phyloP scores from a whole-genome alignment of 1,140 invertebrate genomes.

The Luehdorfia chinensis region DNA sequence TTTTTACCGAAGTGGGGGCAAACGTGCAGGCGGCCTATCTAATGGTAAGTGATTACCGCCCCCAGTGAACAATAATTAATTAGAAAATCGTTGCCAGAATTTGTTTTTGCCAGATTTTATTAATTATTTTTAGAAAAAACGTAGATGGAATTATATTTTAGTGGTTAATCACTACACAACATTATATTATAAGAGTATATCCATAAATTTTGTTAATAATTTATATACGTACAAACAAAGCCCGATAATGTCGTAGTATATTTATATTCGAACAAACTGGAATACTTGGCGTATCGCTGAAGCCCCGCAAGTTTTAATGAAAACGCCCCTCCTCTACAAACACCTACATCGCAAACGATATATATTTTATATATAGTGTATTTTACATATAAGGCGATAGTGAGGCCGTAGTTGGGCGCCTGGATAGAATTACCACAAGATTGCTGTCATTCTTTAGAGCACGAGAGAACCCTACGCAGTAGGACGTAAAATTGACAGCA shows the following conservation, averaged over 20 bases:
- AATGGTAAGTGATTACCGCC: too few species aligned
- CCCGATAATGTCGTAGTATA: constrained; percentile 4
- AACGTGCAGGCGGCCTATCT: too few species aligned
- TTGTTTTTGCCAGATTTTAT: too few species aligned
- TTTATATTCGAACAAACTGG: constrained; percentile 15
- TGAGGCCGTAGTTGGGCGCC: constrained; percentile 16
- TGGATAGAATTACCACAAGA: constrained; percentile 49
- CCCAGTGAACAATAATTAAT: too few species aligned
- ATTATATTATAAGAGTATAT: too few species aligned
- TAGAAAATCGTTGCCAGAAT: too few species aligned
- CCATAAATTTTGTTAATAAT: too few species aligned
- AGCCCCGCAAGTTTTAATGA: constrained; percentile 58
- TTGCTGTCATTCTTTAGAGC: constrained; percentile 43
- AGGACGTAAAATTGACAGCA: constrained; percentile 15
- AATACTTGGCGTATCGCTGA: constrained; percentile 27
- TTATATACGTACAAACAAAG: too few species aligned
- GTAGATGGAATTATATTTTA: too few species aligned
- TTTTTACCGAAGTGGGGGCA: too few species aligned
- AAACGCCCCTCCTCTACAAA: constrained; percentile 36
- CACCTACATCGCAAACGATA: constrained; percentile 20
- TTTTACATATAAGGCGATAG: constrained; percentile 20
- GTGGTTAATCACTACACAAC: too few species aligned
- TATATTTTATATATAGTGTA: constrained; percentile 16
- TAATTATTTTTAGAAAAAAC: too few species aligned
- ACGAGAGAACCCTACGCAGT: constrained; percentile 24